A percentile compares a stretch with the other conserved stretches of the same genome.
Evolutionary conservation across 2,888 invertebrate genomes (phyloP).

Genomic region (Mesorhabditis spiculigera): DNA sequence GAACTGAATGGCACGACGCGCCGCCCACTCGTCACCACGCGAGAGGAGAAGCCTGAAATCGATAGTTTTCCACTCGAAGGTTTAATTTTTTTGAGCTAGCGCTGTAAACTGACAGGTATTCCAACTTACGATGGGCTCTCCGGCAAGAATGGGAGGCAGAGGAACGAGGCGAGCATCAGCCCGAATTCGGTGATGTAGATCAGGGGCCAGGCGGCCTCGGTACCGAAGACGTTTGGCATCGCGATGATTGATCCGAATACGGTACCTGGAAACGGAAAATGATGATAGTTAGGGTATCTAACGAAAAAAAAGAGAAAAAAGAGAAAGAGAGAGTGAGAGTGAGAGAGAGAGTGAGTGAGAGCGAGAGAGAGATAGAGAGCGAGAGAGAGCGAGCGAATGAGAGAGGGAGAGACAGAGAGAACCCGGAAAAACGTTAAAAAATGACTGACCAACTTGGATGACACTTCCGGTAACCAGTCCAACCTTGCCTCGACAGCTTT

Average conservation of each 20-base stretch:
- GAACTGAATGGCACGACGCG: conserved; percentile 30
- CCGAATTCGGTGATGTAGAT: conserved; percentile 40
- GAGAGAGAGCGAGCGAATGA: too few species aligned
- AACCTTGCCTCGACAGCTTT: conserved; percentile 42
- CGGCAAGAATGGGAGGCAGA: neutral
- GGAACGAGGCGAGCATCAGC: neutral
- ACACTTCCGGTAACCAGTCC: conserved; percentile 49
- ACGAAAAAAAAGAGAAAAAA: too few species aligned
- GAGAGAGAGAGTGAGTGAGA: too few species aligned
- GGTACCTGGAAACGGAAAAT: conserved; percentile 20
- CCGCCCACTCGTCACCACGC: conserved; percentile 21
- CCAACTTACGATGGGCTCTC: conserved; percentile 1
- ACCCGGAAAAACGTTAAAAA: too few species aligned
- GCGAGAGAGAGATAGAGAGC: too few species aligned
- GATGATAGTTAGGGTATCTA: neutral
- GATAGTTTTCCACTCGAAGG: neutral
- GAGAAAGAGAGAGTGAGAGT: too few species aligned
- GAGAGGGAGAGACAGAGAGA: too few species aligned
- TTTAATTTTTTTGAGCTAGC: neutral
- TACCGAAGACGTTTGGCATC: conserved; percentile 48
- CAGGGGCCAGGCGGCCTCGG: conserved; percentile 34
- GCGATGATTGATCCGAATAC: conserved; percentile 45
- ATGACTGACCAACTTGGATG: conserved; percentile 29
- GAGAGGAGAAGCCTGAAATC: conserved; percentile 23
- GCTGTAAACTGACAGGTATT: neutral